Conservation (phyloP, 2,113 vertebrate genomes). For the Nasalis larvatus region DNA sequence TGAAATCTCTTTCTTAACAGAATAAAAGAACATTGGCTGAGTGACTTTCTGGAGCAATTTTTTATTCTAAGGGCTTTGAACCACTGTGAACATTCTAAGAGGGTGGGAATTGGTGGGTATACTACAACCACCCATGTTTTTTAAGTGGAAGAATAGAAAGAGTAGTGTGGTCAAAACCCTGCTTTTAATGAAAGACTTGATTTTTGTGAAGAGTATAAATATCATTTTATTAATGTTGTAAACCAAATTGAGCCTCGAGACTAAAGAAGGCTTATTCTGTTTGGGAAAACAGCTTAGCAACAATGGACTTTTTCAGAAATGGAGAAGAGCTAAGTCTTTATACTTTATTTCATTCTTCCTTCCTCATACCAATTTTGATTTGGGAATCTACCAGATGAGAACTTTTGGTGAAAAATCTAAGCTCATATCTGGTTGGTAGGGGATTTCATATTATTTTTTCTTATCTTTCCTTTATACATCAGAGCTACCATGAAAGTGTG, state of each 20-base stretch:
- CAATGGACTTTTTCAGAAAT: neutral
- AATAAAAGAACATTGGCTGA: neutral
- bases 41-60: conserved; percentile 43
- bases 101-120: neutral
- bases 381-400: neutral
- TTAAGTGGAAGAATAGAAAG: conserved; percentile 9
- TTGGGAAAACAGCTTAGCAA: neutral
- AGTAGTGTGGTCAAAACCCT: neutral
- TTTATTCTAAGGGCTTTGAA: conserved; percentile 55
- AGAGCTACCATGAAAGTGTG: neutral
- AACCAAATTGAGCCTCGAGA: conserved; percentile 26
- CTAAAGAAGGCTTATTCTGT: conserved; percentile 26
- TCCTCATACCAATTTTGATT: neutral
- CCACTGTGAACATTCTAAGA: neutral
- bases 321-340: neutral
- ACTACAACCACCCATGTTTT: neutral
- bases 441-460: neutral
- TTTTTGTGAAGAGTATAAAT: conserved; percentile 50
- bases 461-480: neutral
- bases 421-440: neutral
- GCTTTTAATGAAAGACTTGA: conserved; percentile 22
- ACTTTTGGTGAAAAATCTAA: conserved; percentile 22
- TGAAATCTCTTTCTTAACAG: neutral
- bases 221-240: conserved; percentile 39
- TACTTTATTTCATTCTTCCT: neutral